Evolutionary conservation across 2,888 invertebrate genomes (phyloP).

Genomic region (Plagodis pulveraria): DNA sequence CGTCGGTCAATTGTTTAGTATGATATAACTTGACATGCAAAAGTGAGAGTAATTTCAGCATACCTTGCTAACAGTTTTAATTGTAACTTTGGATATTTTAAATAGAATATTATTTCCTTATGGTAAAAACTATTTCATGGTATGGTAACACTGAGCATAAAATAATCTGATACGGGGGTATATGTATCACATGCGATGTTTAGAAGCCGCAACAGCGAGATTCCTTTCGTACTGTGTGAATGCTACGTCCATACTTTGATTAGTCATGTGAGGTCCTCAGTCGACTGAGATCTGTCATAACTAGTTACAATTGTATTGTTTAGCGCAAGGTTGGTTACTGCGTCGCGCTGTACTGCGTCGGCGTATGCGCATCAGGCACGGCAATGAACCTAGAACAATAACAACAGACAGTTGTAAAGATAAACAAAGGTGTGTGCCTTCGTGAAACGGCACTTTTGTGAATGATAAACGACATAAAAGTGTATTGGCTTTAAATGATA

Average conservation of each 20-base stretch:
- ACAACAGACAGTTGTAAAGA: constrained; percentile 1
- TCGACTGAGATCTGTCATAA: constrained; percentile 47
- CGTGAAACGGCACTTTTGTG: constrained; percentile 14
- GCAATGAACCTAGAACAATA: constrained; percentile 20
- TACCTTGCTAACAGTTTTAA: too few species aligned
- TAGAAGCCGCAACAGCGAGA: constrained; percentile 35
- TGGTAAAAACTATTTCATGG: too few species aligned
- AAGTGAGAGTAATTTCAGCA: too few species aligned
- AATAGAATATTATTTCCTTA: too few species aligned
- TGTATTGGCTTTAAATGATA: constrained; percentile 24
- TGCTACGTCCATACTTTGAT: background rate
- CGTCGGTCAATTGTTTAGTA: too few species aligned
- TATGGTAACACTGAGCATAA: background rate
- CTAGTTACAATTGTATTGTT: constrained; percentile 20
- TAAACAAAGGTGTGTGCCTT: constrained; percentile 21
- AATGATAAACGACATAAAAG: constrained; percentile 13
- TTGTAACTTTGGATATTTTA: too few species aligned
- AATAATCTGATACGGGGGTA: background rate
- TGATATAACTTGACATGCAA: too few species aligned
- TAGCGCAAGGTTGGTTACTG: background rate
- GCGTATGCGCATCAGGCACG: constrained; percentile 10
- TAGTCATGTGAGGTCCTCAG: constrained; percentile 50
- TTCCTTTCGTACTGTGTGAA: constrained; percentile 19
- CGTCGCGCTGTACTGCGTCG: constrained; percentile 9
- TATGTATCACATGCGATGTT: constrained; percentile 6